A percentile compares a stretch with the other conserved stretches of the same genome.
These are phyloP conservation scores for Florisuga fusca DNA, from an alignment of 2,797 vertebrate species.

Conservation along the genomic window DNA sequence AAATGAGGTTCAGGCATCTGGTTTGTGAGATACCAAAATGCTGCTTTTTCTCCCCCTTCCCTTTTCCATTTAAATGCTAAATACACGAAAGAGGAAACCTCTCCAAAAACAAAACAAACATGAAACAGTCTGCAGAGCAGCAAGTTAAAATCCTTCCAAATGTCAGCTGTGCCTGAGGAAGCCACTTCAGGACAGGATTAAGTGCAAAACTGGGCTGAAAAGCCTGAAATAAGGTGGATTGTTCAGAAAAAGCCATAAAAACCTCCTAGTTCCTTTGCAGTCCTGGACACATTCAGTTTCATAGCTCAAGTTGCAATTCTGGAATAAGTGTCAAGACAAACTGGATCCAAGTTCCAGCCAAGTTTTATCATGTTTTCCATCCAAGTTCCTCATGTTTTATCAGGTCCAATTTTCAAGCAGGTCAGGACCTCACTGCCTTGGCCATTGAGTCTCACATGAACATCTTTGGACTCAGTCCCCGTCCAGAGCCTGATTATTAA, in stretches of 20 bases:
- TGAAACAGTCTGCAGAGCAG: background rate
- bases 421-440: background rate
- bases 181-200: background rate
- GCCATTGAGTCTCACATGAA: background rate
- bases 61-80: conserved; percentile 3
- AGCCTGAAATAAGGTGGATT: background rate
- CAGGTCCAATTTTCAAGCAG: background rate
- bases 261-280: background rate
- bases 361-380: background rate
- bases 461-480: background rate
- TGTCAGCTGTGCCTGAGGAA: background rate
- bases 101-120: background rate
- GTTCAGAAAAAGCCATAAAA: background rate
- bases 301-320: background rate
- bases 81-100: background rate
- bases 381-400: background rate
- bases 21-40: conserved; percentile 2
- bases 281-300: background rate
- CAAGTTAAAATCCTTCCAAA: background rate
- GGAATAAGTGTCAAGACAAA: background rate
- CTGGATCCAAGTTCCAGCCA: background rate
- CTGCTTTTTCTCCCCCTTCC: background rate
- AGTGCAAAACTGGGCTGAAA: background rate
- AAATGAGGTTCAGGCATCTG: background rate
- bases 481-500: background rate